Conservation (phyloP, 2,888 invertebrate species). For the Sinopyrophorus schimmeli region DNA sequence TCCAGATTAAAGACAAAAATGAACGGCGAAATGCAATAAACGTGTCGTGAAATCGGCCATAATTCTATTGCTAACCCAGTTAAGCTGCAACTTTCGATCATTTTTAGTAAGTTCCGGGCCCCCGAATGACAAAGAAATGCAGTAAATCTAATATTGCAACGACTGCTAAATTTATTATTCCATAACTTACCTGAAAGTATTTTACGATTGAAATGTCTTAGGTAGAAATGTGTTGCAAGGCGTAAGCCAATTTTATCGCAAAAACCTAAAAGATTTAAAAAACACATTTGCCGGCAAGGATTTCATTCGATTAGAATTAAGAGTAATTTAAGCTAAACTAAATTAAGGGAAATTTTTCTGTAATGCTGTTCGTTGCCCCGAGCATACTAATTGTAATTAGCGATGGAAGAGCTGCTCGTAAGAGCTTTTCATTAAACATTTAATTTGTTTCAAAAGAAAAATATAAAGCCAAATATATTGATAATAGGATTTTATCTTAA, state of each 20-base stretch:
- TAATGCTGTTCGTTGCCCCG: not conserved
- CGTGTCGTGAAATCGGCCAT: slow-evolving; percentile 19
- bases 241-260: no score
- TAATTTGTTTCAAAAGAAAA: slow-evolving; percentile 6
- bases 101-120: slow-evolving; percentile 15
- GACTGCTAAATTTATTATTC: slow-evolving; percentile 17
- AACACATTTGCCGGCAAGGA: no score
- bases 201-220: no score
- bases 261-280: no score
- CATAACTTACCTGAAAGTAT: no score
- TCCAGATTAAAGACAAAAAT: slow-evolving; percentile 8
- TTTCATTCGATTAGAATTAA: slow-evolving; percentile 12
- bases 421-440: not conserved
- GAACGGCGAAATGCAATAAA: slow-evolving; percentile 19
- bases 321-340: slow-evolving; percentile 1
- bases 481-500: no score
- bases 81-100: slow-evolving; percentile 20
- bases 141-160: slow-evolving; percentile 24
- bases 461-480: slow-evolving; percentile 5
- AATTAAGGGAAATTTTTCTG: slow-evolving; percentile 8
- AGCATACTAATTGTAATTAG: slow-evolving; percentile 10
- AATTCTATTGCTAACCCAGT: slow-evolving; percentile 25
- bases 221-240: no score
- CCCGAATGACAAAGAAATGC: slow-evolving; percentile 21
- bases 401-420: slow-evolving; percentile 4